phyloP scores from a whole-genome alignment of 2,888 invertebrate genomes.

The Sinhomidia bicolor region DNA sequence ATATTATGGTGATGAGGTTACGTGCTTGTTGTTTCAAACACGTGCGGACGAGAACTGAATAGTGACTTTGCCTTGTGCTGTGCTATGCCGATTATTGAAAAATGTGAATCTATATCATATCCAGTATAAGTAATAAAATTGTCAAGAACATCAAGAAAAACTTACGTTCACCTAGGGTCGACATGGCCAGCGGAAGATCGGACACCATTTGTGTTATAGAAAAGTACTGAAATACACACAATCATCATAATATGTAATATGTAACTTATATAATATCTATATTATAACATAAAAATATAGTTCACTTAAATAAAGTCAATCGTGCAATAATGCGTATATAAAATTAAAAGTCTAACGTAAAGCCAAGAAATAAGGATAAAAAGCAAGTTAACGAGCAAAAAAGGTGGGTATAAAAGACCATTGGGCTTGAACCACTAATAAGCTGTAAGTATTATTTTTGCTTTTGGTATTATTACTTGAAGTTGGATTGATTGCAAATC shows the following conservation, averaged over 20 bases:
- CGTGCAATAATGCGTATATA: no score
- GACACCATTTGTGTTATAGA: slow-evolving; percentile 72
- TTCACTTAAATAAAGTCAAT: no score
- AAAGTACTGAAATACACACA: slow-evolving; percentile 65
- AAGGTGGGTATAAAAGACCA: no score
- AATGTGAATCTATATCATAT: background rate
- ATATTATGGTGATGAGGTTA: slow-evolving; percentile 48
- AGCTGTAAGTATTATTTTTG: no score
- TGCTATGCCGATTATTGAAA: slow-evolving; percentile 24
- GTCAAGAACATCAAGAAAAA: slow-evolving; percentile 32
- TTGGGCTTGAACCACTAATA: no score
- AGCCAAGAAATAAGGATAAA: no score
- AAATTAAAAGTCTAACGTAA: no score
- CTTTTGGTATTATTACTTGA: no score
- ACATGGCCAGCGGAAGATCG: slow-evolving; percentile 63
- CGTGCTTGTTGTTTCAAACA: slow-evolving; percentile 34
- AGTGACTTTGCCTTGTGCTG: background rate
- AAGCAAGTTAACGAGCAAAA: no score
- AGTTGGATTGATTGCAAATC: no score
- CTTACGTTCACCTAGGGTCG: slow-evolving; percentile 65
- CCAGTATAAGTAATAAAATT: slow-evolving; percentile 10
- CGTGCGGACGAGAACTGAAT: background rate
- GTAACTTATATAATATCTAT: background rate
- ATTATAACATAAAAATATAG: no score
- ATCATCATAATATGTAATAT: background rate